Base-by-base conservation (phyloP, 2,888 invertebrate genomes). In the Nycteola revayana region DNA sequence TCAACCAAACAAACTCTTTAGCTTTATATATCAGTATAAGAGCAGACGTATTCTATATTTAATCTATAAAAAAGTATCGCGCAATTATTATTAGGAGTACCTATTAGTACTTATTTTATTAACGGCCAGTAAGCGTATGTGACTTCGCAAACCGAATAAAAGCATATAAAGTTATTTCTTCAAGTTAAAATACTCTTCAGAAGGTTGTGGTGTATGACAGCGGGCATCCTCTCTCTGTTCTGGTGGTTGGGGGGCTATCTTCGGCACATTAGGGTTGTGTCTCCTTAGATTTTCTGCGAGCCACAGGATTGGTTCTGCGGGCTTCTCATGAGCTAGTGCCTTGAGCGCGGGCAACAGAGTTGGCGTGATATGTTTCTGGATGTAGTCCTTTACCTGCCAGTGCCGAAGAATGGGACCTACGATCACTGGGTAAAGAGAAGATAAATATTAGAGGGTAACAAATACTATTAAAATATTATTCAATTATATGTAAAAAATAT, bases 251-350 rank as follows among this genome's bases (percentile, higher is more conserved):
- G 76, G 56, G 1, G 65, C 76, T 3, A 76, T 20, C 28, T 82
- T 87, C 0, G 94, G 94, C 64, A 92, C 93, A 66, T 93, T 94
- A 2, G 94, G 94, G 80, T 96, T 95, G 72, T 95, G 92, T 24
- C 89, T 76, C 3, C 93, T 78, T 23, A 96, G 79, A 91, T 94
- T 93, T 49, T 95, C 93, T 1, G 95, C 95, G 24, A 96, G 77
- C 93, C 94, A 95, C 14, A 93, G 69, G 22, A 96, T 79, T 0
- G 96, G 96, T 71, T 96, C 94, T 0, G 89, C 81, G 0, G 96
- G 96, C 46, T 93, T 93, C 57, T 90, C 90, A 75, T 79, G 92
- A 75, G 93, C 93, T 11, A 95, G 80, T 60, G 94, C 90, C 1
- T 91, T 90, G 29, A 94, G 70, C 1, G 90, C 93, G 14, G 92